A percentile compares a stretch with the other conserved stretches of the same genome.
Evolutionary conservation across 2,888 invertebrate genomes (phyloP).

Genomic region (Pristionchus entomophagus): DNA sequence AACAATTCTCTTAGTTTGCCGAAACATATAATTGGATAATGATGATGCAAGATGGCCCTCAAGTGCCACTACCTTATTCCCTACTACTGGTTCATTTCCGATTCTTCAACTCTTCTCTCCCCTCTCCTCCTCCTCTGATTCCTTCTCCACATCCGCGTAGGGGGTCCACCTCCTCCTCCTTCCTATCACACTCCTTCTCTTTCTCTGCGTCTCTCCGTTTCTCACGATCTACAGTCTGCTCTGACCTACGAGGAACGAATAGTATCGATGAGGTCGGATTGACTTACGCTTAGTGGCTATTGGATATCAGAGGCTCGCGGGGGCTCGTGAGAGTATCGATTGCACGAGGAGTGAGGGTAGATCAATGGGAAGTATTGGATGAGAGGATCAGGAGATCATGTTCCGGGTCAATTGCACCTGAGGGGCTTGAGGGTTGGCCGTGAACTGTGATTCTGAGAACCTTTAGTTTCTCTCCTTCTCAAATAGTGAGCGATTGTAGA

Average conservation of each 20-base stretch:
- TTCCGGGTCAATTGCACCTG: no score
- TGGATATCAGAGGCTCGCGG: not conserved
- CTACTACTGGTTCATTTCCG: not conserved
- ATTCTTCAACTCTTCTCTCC: not conserved
- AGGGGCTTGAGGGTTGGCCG: no score
- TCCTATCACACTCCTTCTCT: constrained; percentile 38
- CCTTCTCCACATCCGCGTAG: not conserved
- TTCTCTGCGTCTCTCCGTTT: constrained; percentile 30
- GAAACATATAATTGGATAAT: no score
- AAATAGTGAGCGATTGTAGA: not conserved
- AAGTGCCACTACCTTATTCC: constrained; percentile 3
- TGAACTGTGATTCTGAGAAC: not conserved
- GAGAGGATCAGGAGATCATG: not conserved
- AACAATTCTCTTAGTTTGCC: no score
- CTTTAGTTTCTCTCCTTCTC: not conserved
- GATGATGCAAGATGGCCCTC: no score
- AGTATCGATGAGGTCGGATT: not conserved
- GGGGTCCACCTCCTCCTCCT: not conserved
- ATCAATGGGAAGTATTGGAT: not conserved
- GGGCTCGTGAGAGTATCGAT: constrained; percentile 13
- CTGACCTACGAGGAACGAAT: not conserved
- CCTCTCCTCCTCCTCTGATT: not conserved
- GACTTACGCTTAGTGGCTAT: not conserved
- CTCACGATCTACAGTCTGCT: not conserved
- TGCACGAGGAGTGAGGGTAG: not conserved